Percentiles rank a stretch among this genome's conserved stretches.
Evolutionary conservation across 2,797 vertebrate species (phyloP).

Genomic region (Telmatherina bonti): DNA sequence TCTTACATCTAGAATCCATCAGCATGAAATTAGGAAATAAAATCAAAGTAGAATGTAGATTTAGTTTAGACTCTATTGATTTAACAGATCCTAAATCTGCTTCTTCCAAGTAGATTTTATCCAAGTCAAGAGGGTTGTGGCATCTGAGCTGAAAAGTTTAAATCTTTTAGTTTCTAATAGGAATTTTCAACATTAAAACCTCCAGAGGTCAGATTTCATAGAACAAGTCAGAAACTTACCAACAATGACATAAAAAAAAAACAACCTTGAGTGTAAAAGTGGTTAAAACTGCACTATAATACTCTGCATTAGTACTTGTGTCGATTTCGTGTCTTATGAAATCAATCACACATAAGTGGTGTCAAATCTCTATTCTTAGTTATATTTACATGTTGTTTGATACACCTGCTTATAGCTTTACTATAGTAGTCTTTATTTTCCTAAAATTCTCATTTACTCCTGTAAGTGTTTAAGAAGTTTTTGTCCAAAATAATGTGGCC

Average conservation of each 20-base stretch:
- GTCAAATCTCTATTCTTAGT: not conserved
- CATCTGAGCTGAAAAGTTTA: not conserved
- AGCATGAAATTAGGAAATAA: no score
- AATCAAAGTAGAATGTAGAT: not conserved
- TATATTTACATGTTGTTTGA: not conserved
- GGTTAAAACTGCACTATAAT: not conserved
- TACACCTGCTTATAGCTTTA: no score
- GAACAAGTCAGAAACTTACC: not conserved
- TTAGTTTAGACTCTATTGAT: not conserved
- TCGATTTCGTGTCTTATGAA: not conserved
- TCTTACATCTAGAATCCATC: rapidly evolving
- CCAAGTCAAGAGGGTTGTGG: not conserved
- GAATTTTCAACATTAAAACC: not conserved
- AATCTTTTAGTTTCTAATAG: not conserved
- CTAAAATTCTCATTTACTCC: no score
- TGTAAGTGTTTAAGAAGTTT: no score
- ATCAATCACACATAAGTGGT: not conserved
- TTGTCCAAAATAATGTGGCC: no score
- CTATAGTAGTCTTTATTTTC: no score
- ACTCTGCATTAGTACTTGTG: not conserved
- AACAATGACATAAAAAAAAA: not conserved
- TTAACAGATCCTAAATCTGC: not conserved
- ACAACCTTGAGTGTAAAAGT: not conserved
- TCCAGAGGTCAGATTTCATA: not conserved
- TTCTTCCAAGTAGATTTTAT: not conserved